phyloP scores from a whole-genome alignment of 2,113 vertebrate species.

The Grantiella picta region DNA sequence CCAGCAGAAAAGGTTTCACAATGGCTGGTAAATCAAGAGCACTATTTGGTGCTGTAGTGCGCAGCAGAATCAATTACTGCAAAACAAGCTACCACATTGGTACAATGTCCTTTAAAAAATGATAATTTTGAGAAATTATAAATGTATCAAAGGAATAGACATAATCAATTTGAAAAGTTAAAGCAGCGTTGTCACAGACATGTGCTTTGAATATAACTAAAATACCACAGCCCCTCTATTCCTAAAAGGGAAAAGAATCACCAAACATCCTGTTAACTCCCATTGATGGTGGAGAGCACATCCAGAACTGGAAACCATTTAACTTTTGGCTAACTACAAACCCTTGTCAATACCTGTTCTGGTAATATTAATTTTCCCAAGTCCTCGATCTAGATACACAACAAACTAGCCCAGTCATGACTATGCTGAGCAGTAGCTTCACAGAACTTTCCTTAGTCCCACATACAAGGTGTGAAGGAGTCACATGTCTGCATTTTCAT shows the following conservation, averaged over 20 bases:
- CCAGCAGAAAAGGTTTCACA: neutral
- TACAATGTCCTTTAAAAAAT: neutral
- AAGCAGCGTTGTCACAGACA: neutral
- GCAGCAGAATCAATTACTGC: neutral
- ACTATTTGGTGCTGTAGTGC: neutral
- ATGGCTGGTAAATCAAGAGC: neutral
- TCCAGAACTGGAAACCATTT: neutral
- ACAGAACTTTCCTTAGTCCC: neutral
- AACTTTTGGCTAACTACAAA: neutral
- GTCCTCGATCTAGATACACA: neutral
- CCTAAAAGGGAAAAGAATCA: neutral
- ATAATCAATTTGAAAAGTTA: neutral
- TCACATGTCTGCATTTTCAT: rapidly evolving
- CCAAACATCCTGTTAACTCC: neutral
- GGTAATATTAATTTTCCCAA: neutral
- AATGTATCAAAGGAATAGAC: neutral
- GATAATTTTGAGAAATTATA: neutral
- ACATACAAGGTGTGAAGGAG: neutral
- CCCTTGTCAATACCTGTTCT: neutral
- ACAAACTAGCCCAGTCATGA: neutral
- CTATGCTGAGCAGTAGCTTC: rapidly evolving
- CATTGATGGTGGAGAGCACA: neutral
- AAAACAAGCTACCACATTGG: neutral
- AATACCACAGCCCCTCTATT: neutral
- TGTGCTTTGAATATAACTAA: neutral